phyloP scores from a whole-genome alignment of 2,888 invertebrate genomes.

The Thymelicus acteon region DNA sequence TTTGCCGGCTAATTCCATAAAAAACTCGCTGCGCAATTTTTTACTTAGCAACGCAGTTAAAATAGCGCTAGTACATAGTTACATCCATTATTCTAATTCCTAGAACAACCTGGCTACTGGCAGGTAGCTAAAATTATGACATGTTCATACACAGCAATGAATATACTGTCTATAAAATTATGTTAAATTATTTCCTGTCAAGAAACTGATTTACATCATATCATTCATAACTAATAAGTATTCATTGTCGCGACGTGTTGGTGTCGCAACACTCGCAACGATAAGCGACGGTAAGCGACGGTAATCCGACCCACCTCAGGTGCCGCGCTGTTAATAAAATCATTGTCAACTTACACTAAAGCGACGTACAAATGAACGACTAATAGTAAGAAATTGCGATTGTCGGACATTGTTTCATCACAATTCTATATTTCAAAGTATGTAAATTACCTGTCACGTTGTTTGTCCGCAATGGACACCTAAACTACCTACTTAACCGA shows the following conservation, averaged over 20 bases:
- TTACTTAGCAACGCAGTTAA: no score
- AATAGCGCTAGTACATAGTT: no score
- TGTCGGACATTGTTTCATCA: no score
- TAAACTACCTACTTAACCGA: no score
- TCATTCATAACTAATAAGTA: conserved; percentile 29
- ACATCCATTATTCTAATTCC: not conserved
- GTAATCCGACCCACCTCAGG: conserved; percentile 24
- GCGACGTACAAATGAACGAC: not conserved
- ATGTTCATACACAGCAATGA: not conserved
- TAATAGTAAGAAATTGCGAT: not conserved
- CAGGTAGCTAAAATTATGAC: not conserved
- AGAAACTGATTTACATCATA: conserved; percentile 22
- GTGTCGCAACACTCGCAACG: no score
- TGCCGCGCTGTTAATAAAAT: conserved; percentile 30
- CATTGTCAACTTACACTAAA: conserved; percentile 30
- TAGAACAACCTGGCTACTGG: not conserved
- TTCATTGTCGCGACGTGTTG: conserved; percentile 20
- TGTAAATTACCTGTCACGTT: no score
- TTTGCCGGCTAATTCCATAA: no score
- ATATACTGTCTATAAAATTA: conserved; percentile 15
- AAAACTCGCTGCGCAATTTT: no score
- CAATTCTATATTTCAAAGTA: no score
- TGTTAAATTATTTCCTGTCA: conserved; percentile 27
- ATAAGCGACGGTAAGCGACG: conserved; percentile 26
- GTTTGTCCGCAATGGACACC: no score